Conservation (phyloP, 2,888 invertebrate genomes). For the Apodemia zela region DNA sequence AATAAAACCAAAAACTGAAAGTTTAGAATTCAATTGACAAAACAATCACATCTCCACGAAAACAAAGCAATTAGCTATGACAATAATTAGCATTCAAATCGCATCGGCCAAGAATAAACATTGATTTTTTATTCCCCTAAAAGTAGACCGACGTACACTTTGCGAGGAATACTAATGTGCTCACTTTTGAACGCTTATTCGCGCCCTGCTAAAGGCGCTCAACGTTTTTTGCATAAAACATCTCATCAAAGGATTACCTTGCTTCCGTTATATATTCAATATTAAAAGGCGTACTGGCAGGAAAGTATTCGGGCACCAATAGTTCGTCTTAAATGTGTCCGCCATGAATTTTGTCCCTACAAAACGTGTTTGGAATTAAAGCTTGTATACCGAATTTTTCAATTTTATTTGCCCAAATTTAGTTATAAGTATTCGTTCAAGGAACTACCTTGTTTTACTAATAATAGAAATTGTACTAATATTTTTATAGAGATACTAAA, state of each 20-base stretch:
- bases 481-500: no score
- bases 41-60: conserved; percentile 37
- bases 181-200: conserved; percentile 77
- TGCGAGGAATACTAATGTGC: conserved; percentile 74
- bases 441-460: not conserved
- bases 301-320: conserved; percentile 64
- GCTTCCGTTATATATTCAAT: conserved; percentile 76
- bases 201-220: conserved; percentile 71
- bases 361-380: conserved; percentile 65
- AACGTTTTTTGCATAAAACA: conserved; percentile 81
- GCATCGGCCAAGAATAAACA: conserved; percentile 74
- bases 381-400: not conserved
- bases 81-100: conserved; percentile 74
- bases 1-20: conserved; percentile 10
- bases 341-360: conserved; percentile 75
- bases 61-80: conserved; percentile 70
- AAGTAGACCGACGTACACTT: conserved; percentile 46
- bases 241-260: conserved; percentile 80
- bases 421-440: not conserved
- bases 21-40: not conserved
- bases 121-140: conserved; percentile 79
- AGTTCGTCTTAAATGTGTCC: conserved; percentile 65
- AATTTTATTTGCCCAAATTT: not conserved
- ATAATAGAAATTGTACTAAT: no score
- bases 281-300: conserved; percentile 72